Evolutionary conservation across 2,888 invertebrate genomes (phyloP), one percentile per base, ranked within the genome.

Genomic region (Ormyrus pomaceus): DNA sequence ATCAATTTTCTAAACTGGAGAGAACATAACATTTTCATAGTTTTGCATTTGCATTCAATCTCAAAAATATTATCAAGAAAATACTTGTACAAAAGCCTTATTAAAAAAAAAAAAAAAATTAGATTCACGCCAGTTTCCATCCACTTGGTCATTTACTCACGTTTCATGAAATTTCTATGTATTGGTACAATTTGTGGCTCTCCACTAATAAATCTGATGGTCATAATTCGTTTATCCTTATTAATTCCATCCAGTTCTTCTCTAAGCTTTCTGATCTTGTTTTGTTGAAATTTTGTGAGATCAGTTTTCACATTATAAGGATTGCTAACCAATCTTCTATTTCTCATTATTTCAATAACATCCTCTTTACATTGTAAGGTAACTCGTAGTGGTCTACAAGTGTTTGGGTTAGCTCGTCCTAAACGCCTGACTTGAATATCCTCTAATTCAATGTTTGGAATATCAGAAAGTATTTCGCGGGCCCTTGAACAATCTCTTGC

Each of bases 121-220:
- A 19, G 19, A 19, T 19, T 19, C 19, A 19, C 19, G 19, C 19
- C 19, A 19, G 19, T 19, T 19, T 19, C 19, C 19, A 19, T 19
- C 19, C 19, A 19, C 1, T 19, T 19, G 19, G 19, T 19, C 19
- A 19, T 19, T 72, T 50, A 65, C 19, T 74, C 73, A 51, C n/a
- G 34, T 51, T 71, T 76, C 13, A 58, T 34, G 45, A 55, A 59
- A 45, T 72, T 66, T 66, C 72, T 56, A 45, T 53, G 48, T 45
- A 81, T 19, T 9, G 82, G 79, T 64, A 82, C 51, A 0, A 82
- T 58, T 55, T 58, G 69, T n/a, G 82, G 82, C 58, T 79, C 82
- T 19, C 77, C 82, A 66, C 46, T 77, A 0, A 82, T 51, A 62
- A 79, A 82, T 69, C 65, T 82, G 11, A 82, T 79, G 3, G 79